Conservation (phyloP, 2,888 invertebrate species). For the Eulithis prunata region DNA sequence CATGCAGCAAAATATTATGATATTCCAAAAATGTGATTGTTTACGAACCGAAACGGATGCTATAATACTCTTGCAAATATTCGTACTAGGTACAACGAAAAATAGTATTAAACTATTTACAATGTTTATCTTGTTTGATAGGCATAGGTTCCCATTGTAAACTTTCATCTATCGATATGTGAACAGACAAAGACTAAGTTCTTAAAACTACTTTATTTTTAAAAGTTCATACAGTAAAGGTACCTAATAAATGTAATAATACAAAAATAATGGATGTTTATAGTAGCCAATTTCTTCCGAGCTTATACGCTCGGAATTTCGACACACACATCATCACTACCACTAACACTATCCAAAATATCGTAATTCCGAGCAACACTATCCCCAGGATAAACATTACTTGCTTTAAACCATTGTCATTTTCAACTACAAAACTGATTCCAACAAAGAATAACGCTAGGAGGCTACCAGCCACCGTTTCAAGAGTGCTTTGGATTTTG, state of each 20-base stretch:
- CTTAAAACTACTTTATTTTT: no score
- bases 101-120: neutral
- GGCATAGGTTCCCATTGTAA: neutral
- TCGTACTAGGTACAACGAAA: neutral
- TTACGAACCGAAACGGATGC: constrained; percentile 10
- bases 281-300: constrained; percentile 49
- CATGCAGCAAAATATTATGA: no score
- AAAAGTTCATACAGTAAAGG: no score
- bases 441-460: constrained; percentile 63
- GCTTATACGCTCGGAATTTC: constrained; percentile 60
- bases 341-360: constrained; percentile 66
- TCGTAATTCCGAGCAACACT: constrained; percentile 57
- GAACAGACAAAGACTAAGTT: neutral
- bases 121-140: neutral
- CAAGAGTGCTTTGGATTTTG: constrained; percentile 75
- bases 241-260: neutral
- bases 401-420: constrained; percentile 61
- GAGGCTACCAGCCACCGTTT: constrained; percentile 69
- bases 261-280: neutral
- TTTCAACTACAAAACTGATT: constrained; percentile 58
- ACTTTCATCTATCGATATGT: neutral
- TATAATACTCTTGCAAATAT: neutral
- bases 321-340: constrained; percentile 60
- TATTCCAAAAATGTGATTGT: neutral
- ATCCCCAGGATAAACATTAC: constrained; percentile 66